A percentile compares a stretch with the other conserved stretches of the same genome.
Evolutionary conservation across 2,797 vertebrate genomes (phyloP).

Genomic region (Champsocephalus esox): DNA sequence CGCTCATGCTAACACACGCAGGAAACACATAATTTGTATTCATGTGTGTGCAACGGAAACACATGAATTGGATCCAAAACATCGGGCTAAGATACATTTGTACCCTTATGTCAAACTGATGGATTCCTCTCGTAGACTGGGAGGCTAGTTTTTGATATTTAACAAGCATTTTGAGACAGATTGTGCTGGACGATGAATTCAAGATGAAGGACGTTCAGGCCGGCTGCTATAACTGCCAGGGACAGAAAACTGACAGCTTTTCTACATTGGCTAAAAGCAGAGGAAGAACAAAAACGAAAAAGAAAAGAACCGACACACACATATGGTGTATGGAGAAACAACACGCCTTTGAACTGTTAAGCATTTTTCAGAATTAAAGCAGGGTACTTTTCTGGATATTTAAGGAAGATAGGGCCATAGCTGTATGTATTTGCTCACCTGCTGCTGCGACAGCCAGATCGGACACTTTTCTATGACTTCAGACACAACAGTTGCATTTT

Average conservation of each 20-base stretch:
- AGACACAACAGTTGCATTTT: constrained; percentile 60
- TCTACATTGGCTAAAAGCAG: constrained; percentile 54
- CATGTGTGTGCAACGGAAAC: constrained; percentile 35
- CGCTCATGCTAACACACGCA: constrained; percentile 11
- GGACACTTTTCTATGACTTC: constrained; percentile 77
- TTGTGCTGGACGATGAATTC: constrained; percentile 49
- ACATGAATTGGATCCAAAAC: constrained; percentile 33
- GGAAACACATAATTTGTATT: constrained; percentile 29
- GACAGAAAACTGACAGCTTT: constrained; percentile 50
- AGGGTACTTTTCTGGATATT: constrained; percentile 85
- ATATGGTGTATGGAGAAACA: constrained; percentile 62
- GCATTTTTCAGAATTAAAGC: constrained; percentile 82
- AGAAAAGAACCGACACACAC: constrained; percentile 43
- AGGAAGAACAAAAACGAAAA: constrained; percentile 29
- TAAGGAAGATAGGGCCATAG: constrained; percentile 89
- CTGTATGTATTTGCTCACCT: constrained; percentile 55
- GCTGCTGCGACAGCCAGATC: constrained; percentile 61
- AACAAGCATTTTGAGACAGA: constrained; percentile 48
- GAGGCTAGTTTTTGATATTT: constrained; percentile 44
- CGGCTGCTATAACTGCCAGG: constrained; percentile 24
- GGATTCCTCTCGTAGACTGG: constrained; percentile 33
- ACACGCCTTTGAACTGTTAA: constrained; percentile 81
- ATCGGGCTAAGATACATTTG: constrained; percentile 37
- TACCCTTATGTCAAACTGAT: constrained; percentile 36
- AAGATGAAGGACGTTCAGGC: constrained; percentile 43